A percentile compares a stretch with the other conserved stretches of the same genome.
Evolutionary conservation across 35 echinoderm and acorn worm genomes (phyloP).

Genomic region (Strongylocentrotus purpuratus): DNA sequence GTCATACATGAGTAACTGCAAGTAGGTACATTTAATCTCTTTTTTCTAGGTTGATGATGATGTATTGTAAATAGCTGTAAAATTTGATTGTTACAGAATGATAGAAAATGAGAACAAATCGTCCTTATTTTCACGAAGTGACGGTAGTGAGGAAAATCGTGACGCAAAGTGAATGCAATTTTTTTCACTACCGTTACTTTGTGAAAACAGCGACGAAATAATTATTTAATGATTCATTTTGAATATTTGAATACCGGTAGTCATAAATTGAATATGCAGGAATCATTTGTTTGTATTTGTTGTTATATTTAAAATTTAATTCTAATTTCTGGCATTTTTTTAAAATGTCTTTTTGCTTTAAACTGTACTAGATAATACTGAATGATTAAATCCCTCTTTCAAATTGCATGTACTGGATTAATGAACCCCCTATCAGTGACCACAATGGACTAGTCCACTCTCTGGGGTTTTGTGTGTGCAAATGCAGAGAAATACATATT

Average conservation of each 20-base stretch:
- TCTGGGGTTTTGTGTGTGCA: not conserved
- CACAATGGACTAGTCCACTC: not conserved
- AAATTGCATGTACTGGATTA: too few relatives aligned
- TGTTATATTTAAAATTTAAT: not conserved
- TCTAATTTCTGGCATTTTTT: not conserved
- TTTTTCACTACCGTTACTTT: too few relatives aligned
- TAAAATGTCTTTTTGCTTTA: not conserved
- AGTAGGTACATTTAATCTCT: not conserved
- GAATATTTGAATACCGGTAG: not conserved
- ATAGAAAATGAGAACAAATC: too few relatives aligned
- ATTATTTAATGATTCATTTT: not conserved
- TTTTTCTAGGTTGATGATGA: not conserved
- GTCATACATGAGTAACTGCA: not conserved
- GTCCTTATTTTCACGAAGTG: too few relatives aligned
- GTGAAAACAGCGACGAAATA: too few relatives aligned
- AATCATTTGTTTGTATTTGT: not conserved
- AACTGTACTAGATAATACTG: not conserved
- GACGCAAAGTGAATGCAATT: too few relatives aligned
- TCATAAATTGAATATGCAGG: not conserved
- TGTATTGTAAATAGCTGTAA: too few relatives aligned
- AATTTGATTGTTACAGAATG: too few relatives aligned
- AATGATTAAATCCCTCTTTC: not conserved
- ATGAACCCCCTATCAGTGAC: not conserved
- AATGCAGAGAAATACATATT: conserved; percentile 15
- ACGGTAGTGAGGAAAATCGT: too few relatives aligned